Percentiles rank a stretch among this genome's conserved stretches.
Evolutionary conservation across 2,797 vertebrate genomes (phyloP).

Genomic region (Syngnathus rostellatus): DNA sequence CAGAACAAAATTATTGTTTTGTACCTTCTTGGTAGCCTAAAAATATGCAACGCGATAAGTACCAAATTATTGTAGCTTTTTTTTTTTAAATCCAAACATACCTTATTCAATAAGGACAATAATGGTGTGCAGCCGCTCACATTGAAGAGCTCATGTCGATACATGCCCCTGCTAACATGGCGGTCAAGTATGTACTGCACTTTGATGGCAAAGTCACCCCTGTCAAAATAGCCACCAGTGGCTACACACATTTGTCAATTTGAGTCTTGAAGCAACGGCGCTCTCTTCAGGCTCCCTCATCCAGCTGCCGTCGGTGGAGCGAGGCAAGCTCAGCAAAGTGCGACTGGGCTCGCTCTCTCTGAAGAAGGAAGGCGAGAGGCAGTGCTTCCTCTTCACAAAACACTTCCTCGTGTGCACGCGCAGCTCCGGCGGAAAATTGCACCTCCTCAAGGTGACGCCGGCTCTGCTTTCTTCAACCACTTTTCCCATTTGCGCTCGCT

Average conservation of each 20-base stretch:
- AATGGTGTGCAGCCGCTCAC: too few species aligned
- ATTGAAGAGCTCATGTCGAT: too few species aligned
- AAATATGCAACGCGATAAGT: too few species aligned
- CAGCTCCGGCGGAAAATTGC: conserved; percentile 95
- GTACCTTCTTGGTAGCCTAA: too few species aligned
- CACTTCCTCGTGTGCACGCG: conserved; percentile 97
- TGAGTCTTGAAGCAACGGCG: background rate
- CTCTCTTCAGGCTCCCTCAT: conserved; percentile 84
- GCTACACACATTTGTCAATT: too few species aligned
- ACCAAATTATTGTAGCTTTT: too few species aligned
- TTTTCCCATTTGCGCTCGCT: background rate
- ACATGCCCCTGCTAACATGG: too few species aligned
- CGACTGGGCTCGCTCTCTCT: conserved; percentile 91
- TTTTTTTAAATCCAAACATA: too few species aligned
- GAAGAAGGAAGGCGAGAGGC: conserved; percentile 97
- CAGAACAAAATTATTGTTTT: too few species aligned
- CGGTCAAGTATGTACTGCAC: too few species aligned
- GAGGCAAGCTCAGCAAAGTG: conserved; percentile 94
- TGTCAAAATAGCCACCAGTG: background rate
- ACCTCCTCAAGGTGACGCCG: conserved; percentile 85
- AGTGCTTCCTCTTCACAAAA: conserved; percentile 98
- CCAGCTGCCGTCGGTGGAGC: conserved; percentile 94
- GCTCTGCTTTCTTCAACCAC: background rate
- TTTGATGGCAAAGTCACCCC: too few species aligned
- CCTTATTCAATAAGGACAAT: too few species aligned